Percentiles rank a stretch among this genome's conserved stretches.
Evolutionary conservation across 2,888 invertebrate genomes (phyloP).

Genomic region (Euspilapteryx auroguttella): DNA sequence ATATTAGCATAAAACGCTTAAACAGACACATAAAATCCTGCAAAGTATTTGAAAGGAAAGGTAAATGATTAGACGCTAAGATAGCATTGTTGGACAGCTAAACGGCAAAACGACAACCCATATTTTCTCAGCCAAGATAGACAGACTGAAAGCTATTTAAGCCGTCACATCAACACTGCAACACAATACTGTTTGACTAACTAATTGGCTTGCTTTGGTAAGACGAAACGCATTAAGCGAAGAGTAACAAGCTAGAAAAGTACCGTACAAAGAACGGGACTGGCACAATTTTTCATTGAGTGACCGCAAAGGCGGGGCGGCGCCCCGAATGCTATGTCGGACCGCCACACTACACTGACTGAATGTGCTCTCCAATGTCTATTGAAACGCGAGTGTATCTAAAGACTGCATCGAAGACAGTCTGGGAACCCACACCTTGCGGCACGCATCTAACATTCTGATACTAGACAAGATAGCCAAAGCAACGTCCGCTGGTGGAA

Average conservation of each 20-base stretch:
- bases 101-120: background rate
- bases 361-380: slow-evolving; percentile 45
- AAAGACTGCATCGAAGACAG: slow-evolving; percentile 40
- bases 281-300: slow-evolving; percentile 39
- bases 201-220: slow-evolving; percentile 42
- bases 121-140: background rate
- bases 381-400: slow-evolving; percentile 47
- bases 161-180: background rate
- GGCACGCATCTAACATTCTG: slow-evolving; percentile 32
- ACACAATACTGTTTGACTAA: slow-evolving; percentile 15
- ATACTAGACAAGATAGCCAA: slow-evolving; percentile 35
- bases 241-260: slow-evolving; percentile 35
- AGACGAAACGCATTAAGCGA: slow-evolving; percentile 47
- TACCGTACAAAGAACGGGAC: slow-evolving; percentile 55
- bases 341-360: slow-evolving; percentile 20
- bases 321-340: too few relatives aligned
- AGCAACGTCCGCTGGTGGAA: too few relatives aligned
- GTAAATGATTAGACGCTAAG: background rate
- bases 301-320: too few relatives aligned
- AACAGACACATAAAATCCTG: too few relatives aligned
- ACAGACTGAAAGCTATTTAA: slow-evolving; percentile 2
- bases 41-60: too few relatives aligned
- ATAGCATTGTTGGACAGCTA: background rate
- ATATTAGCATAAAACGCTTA: too few relatives aligned
- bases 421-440: slow-evolving; percentile 43